A percentile compares a stretch with the other conserved stretches of the same genome.
Evolutionary conservation across 2,113 vertebrate species (phyloP).

Genomic region (Oreotrochilus melanogaster): DNA sequence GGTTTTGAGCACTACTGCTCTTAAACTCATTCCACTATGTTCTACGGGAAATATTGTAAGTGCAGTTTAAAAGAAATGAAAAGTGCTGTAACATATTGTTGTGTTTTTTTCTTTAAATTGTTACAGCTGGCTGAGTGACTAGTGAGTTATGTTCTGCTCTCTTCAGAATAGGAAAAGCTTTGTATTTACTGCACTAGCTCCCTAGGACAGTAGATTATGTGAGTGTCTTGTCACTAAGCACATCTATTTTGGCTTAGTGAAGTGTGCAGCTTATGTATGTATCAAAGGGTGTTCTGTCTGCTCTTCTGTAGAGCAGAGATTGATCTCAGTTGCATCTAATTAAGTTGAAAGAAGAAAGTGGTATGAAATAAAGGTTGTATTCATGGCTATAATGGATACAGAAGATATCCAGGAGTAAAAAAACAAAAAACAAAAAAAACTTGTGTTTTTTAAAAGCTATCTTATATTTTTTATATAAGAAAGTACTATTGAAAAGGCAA

Average conservation of each 20-base stretch:
- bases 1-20: neutral
- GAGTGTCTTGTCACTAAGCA: neutral
- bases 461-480: conserved; percentile 59
- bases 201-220: neutral
- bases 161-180: neutral
- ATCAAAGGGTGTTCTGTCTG: neutral
- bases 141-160: neutral
- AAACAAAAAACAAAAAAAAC: conserved; percentile 1
- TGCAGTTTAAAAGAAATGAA: neutral
- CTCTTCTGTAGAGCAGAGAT: neutral
- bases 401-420: neutral
- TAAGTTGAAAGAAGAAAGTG: neutral
- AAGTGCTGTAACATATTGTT: neutral
- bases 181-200: neutral
- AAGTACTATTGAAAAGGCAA: conserved; percentile 43
- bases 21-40: neutral
- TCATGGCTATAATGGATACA: neutral
- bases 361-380: neutral
- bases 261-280: neutral
- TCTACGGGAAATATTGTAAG: conserved; percentile 28
- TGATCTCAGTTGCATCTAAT: neutral
- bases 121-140: neutral
- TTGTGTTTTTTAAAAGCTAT: conserved; percentile 14
- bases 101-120: neutral
- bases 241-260: neutral